Base-by-base conservation (phyloP, 2,113 vertebrate species). In the Pelobates fuscus region DNA sequence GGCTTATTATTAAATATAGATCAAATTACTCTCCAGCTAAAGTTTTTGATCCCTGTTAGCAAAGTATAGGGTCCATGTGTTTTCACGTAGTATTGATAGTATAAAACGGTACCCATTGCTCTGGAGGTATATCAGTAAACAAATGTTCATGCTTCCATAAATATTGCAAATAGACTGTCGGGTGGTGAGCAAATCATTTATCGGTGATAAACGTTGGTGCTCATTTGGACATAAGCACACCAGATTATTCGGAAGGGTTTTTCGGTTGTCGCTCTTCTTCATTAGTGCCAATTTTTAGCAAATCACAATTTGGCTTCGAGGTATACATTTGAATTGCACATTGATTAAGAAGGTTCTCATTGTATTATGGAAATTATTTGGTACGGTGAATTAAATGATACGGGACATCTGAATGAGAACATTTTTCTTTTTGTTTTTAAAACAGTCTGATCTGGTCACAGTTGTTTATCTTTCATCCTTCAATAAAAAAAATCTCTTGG, bases 131-230 rank as follows among this genome's bases (percentile, higher is more conserved):
- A 24, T 68, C 8, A 49, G 10, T 6, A 21, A 67, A 70, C 23
- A 27, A 66, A 24, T 43, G 25, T 77, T 44, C 41, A 61, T n/a
- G 30, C 8, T 70, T 66, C 37, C 49, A 32, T 23, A 11, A 68
- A 59, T 14, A 77, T 25, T 77, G 26, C 72, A 60, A 41, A 59
- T 55, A 43, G 66, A 17, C 29, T 49, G 73, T 77, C 73, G 73
- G 73, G 65, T 77, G 73, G 26, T 77, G 64, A 77, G 25, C 73
- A 68, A 61, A 68, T 32, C 20, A 49, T 44, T 77, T 60, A 61
- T 61, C 17, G 55, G 64, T 67, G 73, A 54, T 27, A 71, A n/a
- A 26, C 41, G 52, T 18, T 24, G 62, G 4, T 5, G 44, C 17
- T 49, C 4, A 14, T 49, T 49, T 49, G 44, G 12, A 15, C 44